These are phyloP conservation scores for Dasyornis broadbenti DNA, from an alignment of 2,113 vertebrate genomes.

Conservation along the genomic window DNA sequence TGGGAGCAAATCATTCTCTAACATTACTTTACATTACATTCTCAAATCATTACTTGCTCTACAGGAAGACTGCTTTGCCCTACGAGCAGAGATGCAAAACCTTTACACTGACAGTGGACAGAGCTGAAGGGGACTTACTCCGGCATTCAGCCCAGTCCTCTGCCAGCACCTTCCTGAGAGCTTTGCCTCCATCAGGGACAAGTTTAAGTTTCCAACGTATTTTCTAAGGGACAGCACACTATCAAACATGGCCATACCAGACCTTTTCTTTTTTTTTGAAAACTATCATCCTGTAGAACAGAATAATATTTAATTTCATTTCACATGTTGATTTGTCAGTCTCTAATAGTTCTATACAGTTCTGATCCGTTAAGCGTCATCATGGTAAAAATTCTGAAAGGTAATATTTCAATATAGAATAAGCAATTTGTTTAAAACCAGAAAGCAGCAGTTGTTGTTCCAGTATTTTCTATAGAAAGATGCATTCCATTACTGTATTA, in stretches of 20 bases:
- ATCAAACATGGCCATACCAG: not conserved
- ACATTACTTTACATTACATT: too few species aligned
- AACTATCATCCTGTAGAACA: not conserved
- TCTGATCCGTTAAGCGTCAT: not conserved
- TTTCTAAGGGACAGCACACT: not conserved
- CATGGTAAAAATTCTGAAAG: not conserved
- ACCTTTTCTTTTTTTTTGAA: not conserved
- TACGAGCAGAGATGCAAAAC: not conserved
- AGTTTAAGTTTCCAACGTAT: not conserved
- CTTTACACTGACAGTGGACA: not conserved
- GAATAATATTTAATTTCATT: not conserved
- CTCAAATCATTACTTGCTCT: not conserved
- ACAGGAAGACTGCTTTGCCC: not conserved
- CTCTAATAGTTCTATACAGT: not conserved
- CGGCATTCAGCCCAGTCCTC: not conserved
- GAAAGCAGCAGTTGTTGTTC: slow-evolving; percentile 29
- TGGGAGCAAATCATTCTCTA: not conserved
- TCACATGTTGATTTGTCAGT: not conserved
- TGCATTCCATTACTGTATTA: not conserved
- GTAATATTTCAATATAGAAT: not conserved
- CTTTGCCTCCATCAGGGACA: not conserved
- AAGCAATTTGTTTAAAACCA: not conserved
- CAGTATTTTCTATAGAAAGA: not conserved
- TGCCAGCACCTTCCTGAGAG: not conserved
- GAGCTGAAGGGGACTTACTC: not conserved